Evolutionary conservation across 2,113 vertebrate species (phyloP).

Genomic region (Pagrus major): DNA sequence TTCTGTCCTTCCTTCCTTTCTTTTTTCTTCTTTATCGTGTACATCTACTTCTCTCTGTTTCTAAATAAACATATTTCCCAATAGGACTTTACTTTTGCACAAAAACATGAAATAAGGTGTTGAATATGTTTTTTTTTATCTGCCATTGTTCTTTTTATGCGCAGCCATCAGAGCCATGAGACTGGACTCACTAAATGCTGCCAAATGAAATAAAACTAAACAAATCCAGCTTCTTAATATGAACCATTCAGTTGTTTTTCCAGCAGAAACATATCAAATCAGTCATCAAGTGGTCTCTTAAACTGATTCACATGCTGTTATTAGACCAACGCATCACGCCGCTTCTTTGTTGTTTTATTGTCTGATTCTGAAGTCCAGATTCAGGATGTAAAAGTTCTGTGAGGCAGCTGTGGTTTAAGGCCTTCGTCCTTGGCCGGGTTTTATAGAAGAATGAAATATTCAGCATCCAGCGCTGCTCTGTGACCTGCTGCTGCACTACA

Average conservation of each 20-base stretch:
- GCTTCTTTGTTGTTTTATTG: background rate
- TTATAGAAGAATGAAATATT: constrained; percentile 62
- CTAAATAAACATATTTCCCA: background rate
- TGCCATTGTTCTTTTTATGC: too few relatives aligned
- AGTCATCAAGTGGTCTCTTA: background rate
- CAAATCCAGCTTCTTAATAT: background rate
- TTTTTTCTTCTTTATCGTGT: too few relatives aligned
- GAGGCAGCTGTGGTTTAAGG: constrained; percentile 25
- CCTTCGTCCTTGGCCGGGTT: constrained; percentile 52
- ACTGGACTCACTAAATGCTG: background rate
- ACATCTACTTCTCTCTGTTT: background rate
- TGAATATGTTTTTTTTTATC: too few relatives aligned
- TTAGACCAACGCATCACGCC: background rate
- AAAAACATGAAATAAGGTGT: too few relatives aligned
- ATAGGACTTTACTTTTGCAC: too few relatives aligned
- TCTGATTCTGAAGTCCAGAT: constrained; percentile 13
- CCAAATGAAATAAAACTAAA: background rate
- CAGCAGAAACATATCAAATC: background rate
- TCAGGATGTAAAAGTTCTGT: background rate
- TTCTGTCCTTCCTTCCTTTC: background rate
- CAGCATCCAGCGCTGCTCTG: constrained; percentile 28
- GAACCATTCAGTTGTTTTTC: background rate
- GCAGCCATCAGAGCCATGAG: background rate
- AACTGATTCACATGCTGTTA: background rate
- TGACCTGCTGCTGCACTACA: constrained; percentile 31